These are phyloP conservation scores for Pelecanus crispus DNA, from an alignment of 2,113 vertebrate species.

Conservation along the genomic window DNA sequence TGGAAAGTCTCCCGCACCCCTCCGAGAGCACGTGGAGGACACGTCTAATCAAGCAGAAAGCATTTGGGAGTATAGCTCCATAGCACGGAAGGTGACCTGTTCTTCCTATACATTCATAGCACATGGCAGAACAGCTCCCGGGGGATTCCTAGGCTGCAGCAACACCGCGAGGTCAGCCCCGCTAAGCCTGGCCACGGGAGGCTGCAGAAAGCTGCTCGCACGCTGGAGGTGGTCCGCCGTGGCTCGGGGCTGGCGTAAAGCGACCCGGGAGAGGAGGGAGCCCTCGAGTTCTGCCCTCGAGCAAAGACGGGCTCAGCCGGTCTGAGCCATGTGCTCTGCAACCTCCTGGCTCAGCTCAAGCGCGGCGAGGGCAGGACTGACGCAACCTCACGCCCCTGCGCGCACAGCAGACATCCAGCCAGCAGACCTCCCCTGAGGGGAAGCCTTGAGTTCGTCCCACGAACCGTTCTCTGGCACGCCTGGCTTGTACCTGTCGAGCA, in stretches of 20 bases:
- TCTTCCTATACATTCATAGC: not conserved
- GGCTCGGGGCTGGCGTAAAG: not conserved
- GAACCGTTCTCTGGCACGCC: not conserved
- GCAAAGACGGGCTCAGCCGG: not conserved
- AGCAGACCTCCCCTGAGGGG: not conserved
- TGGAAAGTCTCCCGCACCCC: not conserved
- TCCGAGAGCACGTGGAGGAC: not conserved
- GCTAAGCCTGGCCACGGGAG: not conserved
- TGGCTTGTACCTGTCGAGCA: not conserved
- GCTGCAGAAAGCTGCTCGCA: not conserved
- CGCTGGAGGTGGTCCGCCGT: not conserved
- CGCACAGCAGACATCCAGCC: not conserved
- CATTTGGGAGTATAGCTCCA: not conserved
- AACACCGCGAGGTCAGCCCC: not conserved
- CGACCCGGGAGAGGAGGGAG: not conserved
- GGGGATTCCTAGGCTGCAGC: not conserved
- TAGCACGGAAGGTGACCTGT: not conserved
- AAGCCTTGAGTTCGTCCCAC: not conserved
- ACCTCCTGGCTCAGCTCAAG: not conserved
- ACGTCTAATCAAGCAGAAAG: not conserved
- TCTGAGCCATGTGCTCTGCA: not conserved
- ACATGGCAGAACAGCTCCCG: not conserved
- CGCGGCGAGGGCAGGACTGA: rapidly evolving
- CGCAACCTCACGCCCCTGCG: not conserved
- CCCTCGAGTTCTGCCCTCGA: not conserved